These are phyloP conservation scores for Nomada goodeniana DNA, from an alignment of 2,888 invertebrate genomes.

Conservation along the genomic window DNA sequence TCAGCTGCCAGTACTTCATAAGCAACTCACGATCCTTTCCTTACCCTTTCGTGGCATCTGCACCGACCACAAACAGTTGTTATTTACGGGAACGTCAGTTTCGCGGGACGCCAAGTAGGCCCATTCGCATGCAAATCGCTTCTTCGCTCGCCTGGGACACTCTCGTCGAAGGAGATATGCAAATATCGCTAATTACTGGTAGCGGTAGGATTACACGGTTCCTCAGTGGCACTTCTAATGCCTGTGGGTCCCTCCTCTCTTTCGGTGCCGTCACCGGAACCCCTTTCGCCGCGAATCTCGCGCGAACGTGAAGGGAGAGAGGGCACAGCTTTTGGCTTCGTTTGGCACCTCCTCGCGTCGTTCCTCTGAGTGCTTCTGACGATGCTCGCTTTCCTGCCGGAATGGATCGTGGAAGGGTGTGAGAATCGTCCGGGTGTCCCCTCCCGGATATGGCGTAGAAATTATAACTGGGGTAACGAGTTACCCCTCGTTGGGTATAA, in stretches of 20 bases:
- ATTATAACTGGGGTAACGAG: background rate
- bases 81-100: conserved; percentile 78
- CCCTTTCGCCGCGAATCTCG: background rate
- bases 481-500: background rate
- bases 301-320: too few species aligned
- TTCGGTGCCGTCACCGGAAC: conserved; percentile 2
- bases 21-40: conserved; percentile 31
- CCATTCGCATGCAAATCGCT: conserved; percentile 82
- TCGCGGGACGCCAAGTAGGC: conserved; percentile 70
- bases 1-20: conserved; percentile 38
- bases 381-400: background rate
- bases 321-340: conserved; percentile 34
- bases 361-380: background rate
- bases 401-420: background rate
- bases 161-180: conserved; percentile 79
- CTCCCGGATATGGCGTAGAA: background rate
- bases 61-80: conserved; percentile 76
- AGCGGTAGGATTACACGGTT: conserved; percentile 78
- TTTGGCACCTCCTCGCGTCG: conserved; percentile 34
- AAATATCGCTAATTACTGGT: conserved; percentile 83
- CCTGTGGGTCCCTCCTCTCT: conserved; percentile 17
- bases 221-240: conserved; percentile 41
- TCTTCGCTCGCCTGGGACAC: conserved; percentile 56
- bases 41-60: conserved; percentile 21
- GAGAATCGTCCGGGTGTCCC: background rate